A percentile compares a stretch with the other conserved stretches of the same genome.
Evolutionary conservation across 2,113 vertebrate species (phyloP).

Genomic region (Chloebia gouldiae): DNA sequence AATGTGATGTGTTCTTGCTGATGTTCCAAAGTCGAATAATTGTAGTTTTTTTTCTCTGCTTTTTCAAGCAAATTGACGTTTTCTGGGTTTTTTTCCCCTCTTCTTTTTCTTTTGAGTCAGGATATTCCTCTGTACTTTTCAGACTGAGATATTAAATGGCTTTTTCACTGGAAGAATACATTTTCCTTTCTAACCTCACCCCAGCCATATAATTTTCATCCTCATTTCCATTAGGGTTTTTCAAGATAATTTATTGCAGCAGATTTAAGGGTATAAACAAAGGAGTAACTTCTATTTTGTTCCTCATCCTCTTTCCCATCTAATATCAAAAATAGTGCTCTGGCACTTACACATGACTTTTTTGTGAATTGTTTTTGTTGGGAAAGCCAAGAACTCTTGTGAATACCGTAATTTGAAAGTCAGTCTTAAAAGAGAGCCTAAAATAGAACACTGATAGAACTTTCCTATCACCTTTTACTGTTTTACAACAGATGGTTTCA

Average conservation of each 20-base stretch:
- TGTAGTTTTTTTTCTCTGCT: not conserved
- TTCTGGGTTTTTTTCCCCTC: not conserved
- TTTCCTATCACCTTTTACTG: not conserved
- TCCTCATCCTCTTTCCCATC: not conserved
- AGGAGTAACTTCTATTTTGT: not conserved
- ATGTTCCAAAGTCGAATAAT: conserved; percentile 41
- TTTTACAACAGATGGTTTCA: not conserved
- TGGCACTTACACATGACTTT: not conserved
- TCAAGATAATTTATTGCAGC: not conserved
- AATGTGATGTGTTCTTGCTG: conserved; percentile 41
- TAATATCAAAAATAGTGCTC: not conserved
- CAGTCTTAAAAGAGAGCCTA: not conserved
- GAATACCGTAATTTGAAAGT: not conserved
- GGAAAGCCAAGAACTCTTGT: not conserved
- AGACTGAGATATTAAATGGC: not conserved
- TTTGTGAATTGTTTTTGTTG: not conserved
- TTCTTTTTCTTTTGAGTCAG: not conserved
- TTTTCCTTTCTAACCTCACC: not conserved
- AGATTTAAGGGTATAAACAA: not conserved
- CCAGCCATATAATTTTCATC: not conserved
- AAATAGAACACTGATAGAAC: not conserved
- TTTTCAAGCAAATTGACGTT: conserved; percentile 19
- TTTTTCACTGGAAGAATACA: not conserved
- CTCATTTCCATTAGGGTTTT: not conserved
- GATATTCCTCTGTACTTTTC: not conserved